Evolutionary conservation across 1,140 invertebrate species (phyloP).

Genomic region (Aphidius gifuensis): DNA sequence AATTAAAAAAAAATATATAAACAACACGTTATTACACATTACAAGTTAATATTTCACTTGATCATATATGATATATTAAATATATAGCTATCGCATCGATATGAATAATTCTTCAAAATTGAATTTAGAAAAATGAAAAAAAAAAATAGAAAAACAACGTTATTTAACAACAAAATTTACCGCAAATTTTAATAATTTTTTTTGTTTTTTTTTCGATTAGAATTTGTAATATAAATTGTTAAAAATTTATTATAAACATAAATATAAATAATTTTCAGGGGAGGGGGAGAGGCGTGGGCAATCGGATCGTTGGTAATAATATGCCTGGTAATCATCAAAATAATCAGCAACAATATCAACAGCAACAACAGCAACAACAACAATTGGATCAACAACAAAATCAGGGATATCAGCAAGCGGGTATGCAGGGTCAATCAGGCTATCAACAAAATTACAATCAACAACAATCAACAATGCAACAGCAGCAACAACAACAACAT

Average conservation of each 20-base stretch:
- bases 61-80: too few species aligned
- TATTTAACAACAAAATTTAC: too few species aligned
- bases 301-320: constrained; percentile 63
- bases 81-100: too few species aligned
- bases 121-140: too few species aligned
- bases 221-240: too few species aligned
- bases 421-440: constrained; percentile 42
- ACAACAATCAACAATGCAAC: constrained; percentile 40
- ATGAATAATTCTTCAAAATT: too few species aligned
- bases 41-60: too few species aligned
- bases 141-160: too few species aligned
- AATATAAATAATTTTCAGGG: constrained; percentile 44
- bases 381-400: constrained; percentile 37
- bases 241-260: neutral
- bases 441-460: constrained; percentile 48
- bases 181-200: too few species aligned
- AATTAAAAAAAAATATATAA: too few species aligned
- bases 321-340: constrained; percentile 47
- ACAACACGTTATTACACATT: too few species aligned
- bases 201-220: too few species aligned
- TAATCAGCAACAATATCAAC: constrained; percentile 50
- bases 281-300: constrained; percentile 59
- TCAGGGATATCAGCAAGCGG: constrained; percentile 36
- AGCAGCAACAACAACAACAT: constrained; percentile 40
- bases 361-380: constrained; percentile 42